Base-by-base conservation (phyloP, 2,113 vertebrate species). In the Mobula birostris region DNA sequence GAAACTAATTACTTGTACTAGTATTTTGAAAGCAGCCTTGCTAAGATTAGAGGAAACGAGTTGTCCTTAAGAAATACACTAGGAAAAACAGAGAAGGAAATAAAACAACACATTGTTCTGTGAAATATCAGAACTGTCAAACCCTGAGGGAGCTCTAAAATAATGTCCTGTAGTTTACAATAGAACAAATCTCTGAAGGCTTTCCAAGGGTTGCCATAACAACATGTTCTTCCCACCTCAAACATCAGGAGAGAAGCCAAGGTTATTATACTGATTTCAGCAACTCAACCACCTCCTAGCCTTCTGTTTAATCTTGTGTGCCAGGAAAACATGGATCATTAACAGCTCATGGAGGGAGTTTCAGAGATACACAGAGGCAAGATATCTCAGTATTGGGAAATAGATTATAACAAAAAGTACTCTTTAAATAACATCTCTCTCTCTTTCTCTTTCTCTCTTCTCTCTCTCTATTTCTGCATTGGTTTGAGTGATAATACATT, bases 241-340 rank as follows among this genome's bases (percentile, higher is more conserved):
- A 90, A 19, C 61, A 68, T 14, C 61, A 90, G 15, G 58, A 32
- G 85, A 21, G 85, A 66, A 66, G 61, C 27, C 85, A 90, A 17
- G 61, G 1, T 90, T 90, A 90, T 88, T 48, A 61, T 4, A 63
- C 58, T 63, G 63, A 88, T 88, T 63, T 63, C 83, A 19, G 85
- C 9, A 68, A 90, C 61, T 90, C 61, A 32, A 66, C 85, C 85
- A 90, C 85, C 85, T n/a, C 63, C 85, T 32, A 32, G 32, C 85
- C 85, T 90, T 66, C 85, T 90, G 85, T 90, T 90, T 90, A 66
- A 36, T 32, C 61, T 90, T 68, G 61, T 66, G 61, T 90, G 85
- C 85, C 85, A 90, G 58, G 29, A 66, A 48, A 66, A 15, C n/a
- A 66, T 32, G 27, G 85, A 66, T 90, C 85, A 90, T 90, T 68